Conservation (phyloP, 1,140 invertebrate genomes). For the Drosophila bipectinata region DNA sequence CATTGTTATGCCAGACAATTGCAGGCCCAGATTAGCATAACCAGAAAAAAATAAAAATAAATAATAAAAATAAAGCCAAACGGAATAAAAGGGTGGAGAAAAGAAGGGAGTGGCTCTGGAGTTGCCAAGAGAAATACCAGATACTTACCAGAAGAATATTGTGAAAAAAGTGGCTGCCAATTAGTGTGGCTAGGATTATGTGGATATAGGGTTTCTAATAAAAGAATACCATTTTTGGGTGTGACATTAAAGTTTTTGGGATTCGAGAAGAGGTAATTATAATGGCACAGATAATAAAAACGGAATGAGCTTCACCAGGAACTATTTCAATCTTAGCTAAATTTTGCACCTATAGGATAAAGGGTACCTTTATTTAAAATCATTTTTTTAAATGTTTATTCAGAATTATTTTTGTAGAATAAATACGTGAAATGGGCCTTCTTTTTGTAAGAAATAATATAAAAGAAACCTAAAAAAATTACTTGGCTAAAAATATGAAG, state of each 20-base stretch:
- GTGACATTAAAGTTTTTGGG: no score
- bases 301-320: no score
- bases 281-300: no score
- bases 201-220: slow-evolving; percentile 2
- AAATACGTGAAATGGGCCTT: background rate
- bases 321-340: no score
- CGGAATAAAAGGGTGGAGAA: slow-evolving; percentile 14
- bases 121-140: background rate
- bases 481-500: slow-evolving; percentile 31
- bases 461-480: background rate
- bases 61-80: slow-evolving; percentile 3
- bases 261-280: no score
- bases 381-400: no score
- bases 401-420: background rate
- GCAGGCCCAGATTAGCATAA: slow-evolving; percentile 50
- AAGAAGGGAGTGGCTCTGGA: slow-evolving; percentile 16
- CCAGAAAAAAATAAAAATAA: slow-evolving; percentile 28
- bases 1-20: slow-evolving; percentile 60
- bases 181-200: slow-evolving; percentile 2
- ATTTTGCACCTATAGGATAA: no score
- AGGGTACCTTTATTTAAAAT: no score
- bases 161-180: slow-evolving; percentile 11
- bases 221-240: background rate
- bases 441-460: background rate
- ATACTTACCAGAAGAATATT: background rate